These are phyloP conservation scores for Cyrtodaria siliqua DNA, from an alignment of 2,888 invertebrate genomes.

Conservation along the genomic window DNA sequence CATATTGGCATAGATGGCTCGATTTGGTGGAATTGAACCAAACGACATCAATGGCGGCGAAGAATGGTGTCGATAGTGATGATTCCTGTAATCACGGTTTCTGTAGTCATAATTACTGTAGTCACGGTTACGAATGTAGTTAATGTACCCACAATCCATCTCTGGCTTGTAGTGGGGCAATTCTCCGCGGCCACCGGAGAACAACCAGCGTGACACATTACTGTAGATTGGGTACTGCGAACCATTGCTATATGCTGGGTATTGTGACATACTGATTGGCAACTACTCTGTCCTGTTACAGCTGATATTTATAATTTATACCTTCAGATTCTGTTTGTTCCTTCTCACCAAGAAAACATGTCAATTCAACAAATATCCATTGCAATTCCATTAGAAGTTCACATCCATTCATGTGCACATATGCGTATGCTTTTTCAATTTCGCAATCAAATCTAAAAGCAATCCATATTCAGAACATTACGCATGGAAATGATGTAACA, in stretches of 20 bases:
- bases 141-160: conserved; percentile 20
- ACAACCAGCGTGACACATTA: conserved; percentile 64
- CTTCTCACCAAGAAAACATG: background rate
- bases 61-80: background rate
- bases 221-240: conserved; percentile 57
- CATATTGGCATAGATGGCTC: background rate
- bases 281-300: too few species aligned
- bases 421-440: too few species aligned
- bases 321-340: too few species aligned
- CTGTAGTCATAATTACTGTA: too few species aligned
- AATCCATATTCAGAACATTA: background rate
- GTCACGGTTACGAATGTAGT: conserved; percentile 14
- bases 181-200: conserved; percentile 45
- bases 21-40: background rate
- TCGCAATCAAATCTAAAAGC: background rate
- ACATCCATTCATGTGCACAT: too few species aligned
- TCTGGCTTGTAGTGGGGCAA: conserved; percentile 12
- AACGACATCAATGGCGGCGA: background rate
- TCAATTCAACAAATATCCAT: too few species aligned
- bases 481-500: background rate
- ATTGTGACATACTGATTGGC: too few species aligned
- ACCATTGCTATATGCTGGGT: too few species aligned
- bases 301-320: too few species aligned
- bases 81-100: background rate
- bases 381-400: too few species aligned